Evolutionary conservation across 2,113 vertebrate species (phyloP).

Genomic region (Candoia aspera): DNA sequence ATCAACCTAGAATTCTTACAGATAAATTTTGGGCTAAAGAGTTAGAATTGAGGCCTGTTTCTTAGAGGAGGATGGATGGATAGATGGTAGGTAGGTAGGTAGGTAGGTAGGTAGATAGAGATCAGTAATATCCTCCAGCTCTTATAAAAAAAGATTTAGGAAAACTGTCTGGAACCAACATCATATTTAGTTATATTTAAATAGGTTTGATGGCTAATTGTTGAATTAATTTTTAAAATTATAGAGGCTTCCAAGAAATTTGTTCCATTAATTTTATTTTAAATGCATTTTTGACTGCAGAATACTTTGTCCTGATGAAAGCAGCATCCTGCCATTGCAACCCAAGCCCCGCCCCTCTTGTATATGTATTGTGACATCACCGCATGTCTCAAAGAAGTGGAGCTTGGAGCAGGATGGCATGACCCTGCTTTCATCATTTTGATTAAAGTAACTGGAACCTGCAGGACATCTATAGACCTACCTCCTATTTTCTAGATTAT

Average conservation of each 20-base stretch:
- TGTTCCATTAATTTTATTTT: slow-evolving; percentile 8
- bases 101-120: neutral
- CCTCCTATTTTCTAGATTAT: neutral
- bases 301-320: slow-evolving; percentile 43
- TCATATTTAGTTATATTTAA: neutral
- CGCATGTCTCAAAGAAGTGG: neutral
- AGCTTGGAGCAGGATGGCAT: neutral
- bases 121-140: slow-evolving; percentile 1
- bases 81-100: neutral
- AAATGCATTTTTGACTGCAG: slow-evolving; percentile 53
- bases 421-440: slow-evolving; percentile 34
- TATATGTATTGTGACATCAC: neutral
- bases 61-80: neutral
- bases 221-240: neutral
- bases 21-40: neutral
- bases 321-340: neutral
- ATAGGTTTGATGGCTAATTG: neutral
- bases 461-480: slow-evolving; percentile 58
- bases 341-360: neutral
- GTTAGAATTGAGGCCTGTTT: neutral
- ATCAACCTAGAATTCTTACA: neutral
- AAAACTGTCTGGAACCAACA: neutral
- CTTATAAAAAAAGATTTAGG: slow-evolving; percentile 5
- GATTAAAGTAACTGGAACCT: slow-evolving; percentile 57
- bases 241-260: slow-evolving; percentile 5